phyloP scores from a whole-genome alignment of 2,888 invertebrate genomes.

The Athalia rosae region DNA sequence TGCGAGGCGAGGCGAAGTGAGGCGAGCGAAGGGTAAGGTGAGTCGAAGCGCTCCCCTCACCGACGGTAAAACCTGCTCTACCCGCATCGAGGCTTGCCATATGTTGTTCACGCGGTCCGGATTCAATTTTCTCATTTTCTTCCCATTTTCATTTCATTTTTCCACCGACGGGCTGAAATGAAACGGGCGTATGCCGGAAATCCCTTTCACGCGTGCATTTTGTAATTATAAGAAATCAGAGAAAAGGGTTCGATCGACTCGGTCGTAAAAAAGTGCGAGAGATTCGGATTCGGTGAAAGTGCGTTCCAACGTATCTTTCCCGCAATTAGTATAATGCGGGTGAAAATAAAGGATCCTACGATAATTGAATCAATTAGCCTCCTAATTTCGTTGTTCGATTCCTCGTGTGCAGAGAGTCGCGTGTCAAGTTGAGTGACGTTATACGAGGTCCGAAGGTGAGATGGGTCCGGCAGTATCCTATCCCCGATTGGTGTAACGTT shows the following conservation, averaged over 20 bases:
- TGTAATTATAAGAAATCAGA: too few species aligned
- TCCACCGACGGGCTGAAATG: too few species aligned
- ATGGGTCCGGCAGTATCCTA: slow-evolving; percentile 30
- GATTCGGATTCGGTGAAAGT: neutral
- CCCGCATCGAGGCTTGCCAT: too few species aligned
- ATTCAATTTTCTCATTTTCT: too few species aligned
- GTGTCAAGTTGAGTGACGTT: slow-evolving; percentile 44
- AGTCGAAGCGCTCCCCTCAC: neutral
- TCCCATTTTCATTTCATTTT: too few species aligned
- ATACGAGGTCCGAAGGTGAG: slow-evolving; percentile 8
- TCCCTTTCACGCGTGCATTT: too few species aligned
- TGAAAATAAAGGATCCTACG: slow-evolving; percentile 17
- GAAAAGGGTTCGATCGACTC: too few species aligned
- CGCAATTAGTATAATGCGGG: slow-evolving; percentile 17
- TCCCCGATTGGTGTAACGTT: neutral
- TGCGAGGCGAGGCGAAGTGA: neutral
- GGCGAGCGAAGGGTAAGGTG: neutral
- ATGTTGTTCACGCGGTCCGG: too few species aligned
- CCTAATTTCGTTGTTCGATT: slow-evolving; percentile 37
- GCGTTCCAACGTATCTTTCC: neutral
- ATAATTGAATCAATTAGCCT: slow-evolving; percentile 41
- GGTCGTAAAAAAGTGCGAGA: too few species aligned
- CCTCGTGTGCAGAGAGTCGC: slow-evolving; percentile 23
- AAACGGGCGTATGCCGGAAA: too few species aligned
- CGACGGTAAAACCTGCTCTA: neutral